A percentile compares a stretch with the other conserved stretches of the same genome.
Evolutionary conservation across 2,888 invertebrate genomes (phyloP).

Genomic region (Dermolepida albohirtum): DNA sequence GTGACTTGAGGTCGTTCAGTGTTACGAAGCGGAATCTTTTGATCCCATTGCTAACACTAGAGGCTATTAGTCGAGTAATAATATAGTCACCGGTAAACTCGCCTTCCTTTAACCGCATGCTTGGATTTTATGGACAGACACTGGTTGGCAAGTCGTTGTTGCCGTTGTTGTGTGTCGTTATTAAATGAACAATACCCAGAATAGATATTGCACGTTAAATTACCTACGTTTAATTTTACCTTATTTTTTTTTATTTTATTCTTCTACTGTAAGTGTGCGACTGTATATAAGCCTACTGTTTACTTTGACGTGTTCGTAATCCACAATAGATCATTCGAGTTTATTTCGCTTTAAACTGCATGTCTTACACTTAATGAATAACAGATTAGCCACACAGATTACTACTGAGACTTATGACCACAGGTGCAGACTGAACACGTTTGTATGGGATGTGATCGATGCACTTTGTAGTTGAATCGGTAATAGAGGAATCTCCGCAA

Average conservation of each 20-base stretch:
- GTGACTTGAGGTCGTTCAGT: slow-evolving; percentile 28
- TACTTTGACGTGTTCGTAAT: slow-evolving; percentile 9
- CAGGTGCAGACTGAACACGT: neutral
- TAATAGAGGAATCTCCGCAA: slow-evolving; percentile 10
- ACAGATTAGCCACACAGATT: slow-evolving; percentile 29
- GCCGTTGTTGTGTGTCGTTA: slow-evolving; percentile 2
- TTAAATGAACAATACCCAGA: slow-evolving; percentile 9
- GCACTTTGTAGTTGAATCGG: neutral
- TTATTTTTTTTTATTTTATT: slow-evolving; percentile 5
- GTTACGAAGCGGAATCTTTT: slow-evolving; percentile 29
- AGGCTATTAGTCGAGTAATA: slow-evolving; percentile 34
- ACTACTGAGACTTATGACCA: slow-evolving; percentile 22
- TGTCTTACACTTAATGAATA: slow-evolving; percentile 29
- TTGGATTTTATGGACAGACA: slow-evolving; percentile 26
- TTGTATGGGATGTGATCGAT: slow-evolving; percentile 21
- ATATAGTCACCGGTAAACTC: slow-evolving; percentile 23
- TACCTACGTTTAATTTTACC: slow-evolving; percentile 20
- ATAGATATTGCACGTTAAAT: slow-evolving; percentile 20
- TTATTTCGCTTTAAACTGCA: slow-evolving; percentile 25
- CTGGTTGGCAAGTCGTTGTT: slow-evolving; percentile 17
- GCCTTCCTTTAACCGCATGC: slow-evolving; percentile 26
- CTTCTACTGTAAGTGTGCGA: slow-evolving; percentile 1
- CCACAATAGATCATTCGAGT: slow-evolving; percentile 10
- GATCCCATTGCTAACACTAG: slow-evolving; percentile 33
- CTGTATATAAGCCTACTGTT: neutral